Percentiles rank a stretch among this genome's conserved stretches.
Evolutionary conservation across 2,113 vertebrate genomes (phyloP).

Genomic region (Syngnathus scovelli): DNA sequence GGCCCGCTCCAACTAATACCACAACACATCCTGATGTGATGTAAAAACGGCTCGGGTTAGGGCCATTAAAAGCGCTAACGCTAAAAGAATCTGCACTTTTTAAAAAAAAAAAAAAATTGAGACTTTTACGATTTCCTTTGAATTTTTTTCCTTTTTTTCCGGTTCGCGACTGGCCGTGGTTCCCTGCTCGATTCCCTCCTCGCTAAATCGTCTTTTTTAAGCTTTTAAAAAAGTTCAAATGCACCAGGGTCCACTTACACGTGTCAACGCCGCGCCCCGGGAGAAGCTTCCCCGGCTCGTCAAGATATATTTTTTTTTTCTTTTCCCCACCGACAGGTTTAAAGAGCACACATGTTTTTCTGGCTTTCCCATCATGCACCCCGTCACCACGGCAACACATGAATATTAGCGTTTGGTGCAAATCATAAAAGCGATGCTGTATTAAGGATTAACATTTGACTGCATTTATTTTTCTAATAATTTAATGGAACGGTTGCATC

Average conservation of each 20-base stretch:
- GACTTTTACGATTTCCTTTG: slow-evolving; percentile 72
- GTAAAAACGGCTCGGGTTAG: slow-evolving; percentile 62
- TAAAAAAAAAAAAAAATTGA: slow-evolving; percentile 40
- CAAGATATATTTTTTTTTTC: neutral
- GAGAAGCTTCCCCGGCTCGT: neutral
- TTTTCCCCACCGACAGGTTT: neutral
- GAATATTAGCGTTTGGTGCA: neutral
- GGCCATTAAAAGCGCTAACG: slow-evolving; percentile 53
- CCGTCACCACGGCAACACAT: neutral
- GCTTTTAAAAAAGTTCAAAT: slow-evolving; percentile 7
- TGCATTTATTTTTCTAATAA: neutral
- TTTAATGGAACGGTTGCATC: neutral
- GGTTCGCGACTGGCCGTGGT: neutral
- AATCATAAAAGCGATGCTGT: neutral
- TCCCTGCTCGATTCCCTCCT: neutral
- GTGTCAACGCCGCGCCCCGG: neutral
- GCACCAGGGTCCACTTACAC: neutral
- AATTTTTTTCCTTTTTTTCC: neutral
- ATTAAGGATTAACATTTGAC: neutral
- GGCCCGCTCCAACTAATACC: slow-evolving; percentile 61
- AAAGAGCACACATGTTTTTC: slow-evolving; percentile 10
- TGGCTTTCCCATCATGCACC: slow-evolving; percentile 21
- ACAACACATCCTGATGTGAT: slow-evolving; percentile 56
- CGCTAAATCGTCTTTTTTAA: neutral
- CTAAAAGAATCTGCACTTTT: slow-evolving; percentile 57